Evolutionary conservation across 2,888 invertebrate species (phyloP).

Genomic region (Bimastos eiseni): DNA sequence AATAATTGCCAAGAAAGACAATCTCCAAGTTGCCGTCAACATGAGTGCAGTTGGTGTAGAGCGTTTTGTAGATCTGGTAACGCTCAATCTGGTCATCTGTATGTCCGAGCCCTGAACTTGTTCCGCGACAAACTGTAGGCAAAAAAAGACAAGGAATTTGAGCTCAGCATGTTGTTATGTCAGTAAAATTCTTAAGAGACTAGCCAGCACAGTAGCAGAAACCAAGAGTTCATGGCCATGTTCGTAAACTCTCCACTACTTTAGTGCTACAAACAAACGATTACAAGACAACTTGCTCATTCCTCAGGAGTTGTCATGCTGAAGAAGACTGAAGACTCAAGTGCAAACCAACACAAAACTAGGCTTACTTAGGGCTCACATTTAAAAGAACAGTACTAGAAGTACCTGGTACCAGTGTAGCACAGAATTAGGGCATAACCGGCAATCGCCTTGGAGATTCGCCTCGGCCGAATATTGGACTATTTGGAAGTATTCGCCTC

Average conservation of each 20-base stretch:
- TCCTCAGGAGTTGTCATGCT: background rate
- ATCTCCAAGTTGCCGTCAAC: slow-evolving; percentile 97
- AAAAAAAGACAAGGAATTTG: background rate
- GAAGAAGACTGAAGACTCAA: background rate
- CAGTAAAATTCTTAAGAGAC: background rate
- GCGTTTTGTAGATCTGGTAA: slow-evolving; percentile 47
- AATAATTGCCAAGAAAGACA: slow-evolving; percentile 75
- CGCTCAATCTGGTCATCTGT: slow-evolving; percentile 42
- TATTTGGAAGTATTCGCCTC: no score
- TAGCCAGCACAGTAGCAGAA: background rate
- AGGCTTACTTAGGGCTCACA: background rate
- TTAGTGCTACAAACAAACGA: background rate
- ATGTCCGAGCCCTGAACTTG: slow-evolving; percentile 29
- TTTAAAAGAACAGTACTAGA: background rate
- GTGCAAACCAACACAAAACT: background rate
- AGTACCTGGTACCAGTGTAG: background rate
- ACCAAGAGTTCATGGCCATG: background rate
- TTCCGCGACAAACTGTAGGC: slow-evolving; percentile 37
- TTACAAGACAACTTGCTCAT: background rate
- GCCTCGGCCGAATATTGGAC: no score
- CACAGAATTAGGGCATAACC: background rate
- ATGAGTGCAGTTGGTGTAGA: slow-evolving; percentile 96
- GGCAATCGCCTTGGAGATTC: no score
- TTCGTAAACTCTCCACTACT: background rate
- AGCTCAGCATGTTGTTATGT: background rate